Evolutionary conservation across 2,113 vertebrate genomes (phyloP).

Genomic region (Dascyllus trimaculatus): DNA sequence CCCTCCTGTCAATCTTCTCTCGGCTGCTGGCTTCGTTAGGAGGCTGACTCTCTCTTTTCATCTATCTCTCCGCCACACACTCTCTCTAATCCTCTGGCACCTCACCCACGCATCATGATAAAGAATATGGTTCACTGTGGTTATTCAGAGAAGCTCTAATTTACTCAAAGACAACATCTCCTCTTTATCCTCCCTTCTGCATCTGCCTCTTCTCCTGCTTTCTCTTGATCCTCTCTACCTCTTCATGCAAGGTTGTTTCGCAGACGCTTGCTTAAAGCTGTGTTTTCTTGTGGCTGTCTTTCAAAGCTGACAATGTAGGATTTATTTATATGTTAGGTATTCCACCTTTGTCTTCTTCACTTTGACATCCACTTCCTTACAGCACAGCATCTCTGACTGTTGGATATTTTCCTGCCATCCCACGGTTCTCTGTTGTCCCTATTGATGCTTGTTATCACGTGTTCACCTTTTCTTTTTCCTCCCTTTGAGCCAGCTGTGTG

Average conservation of each 20-base stretch:
- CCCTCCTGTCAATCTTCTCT: conserved; percentile 54
- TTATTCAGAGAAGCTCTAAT: conserved; percentile 72
- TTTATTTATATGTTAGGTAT: conserved; percentile 36
- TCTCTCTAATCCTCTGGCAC: conserved; percentile 59
- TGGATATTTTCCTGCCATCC: conserved; percentile 17
- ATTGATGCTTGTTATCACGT: conserved; percentile 25
- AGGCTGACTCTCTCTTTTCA: conserved; percentile 32
- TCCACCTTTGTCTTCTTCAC: conserved; percentile 27
- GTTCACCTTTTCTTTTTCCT: conserved; percentile 27
- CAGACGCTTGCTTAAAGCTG: conserved; percentile 23
- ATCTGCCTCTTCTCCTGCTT: conserved; percentile 36
- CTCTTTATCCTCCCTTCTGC: conserved; percentile 12
- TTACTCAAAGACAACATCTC: conserved; percentile 66
- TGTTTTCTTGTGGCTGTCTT: conserved; percentile 19
- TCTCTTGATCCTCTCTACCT: conserved; percentile 40
- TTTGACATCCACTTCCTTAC: conserved; percentile 18
- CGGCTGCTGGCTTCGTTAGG: conserved; percentile 49
- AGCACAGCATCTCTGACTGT: conserved; percentile 14
- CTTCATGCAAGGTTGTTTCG: conserved; percentile 26
- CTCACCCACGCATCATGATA: conserved; percentile 65
- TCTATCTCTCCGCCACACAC: conserved; percentile 55
- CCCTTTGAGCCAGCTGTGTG: conserved; percentile 37
- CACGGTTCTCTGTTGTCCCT: not conserved
- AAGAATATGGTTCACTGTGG: conserved; percentile 56
- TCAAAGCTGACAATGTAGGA: conserved; percentile 20